Conservation (phyloP, 2,113 vertebrate species). For the Leptobrachium leishanense region DNA sequence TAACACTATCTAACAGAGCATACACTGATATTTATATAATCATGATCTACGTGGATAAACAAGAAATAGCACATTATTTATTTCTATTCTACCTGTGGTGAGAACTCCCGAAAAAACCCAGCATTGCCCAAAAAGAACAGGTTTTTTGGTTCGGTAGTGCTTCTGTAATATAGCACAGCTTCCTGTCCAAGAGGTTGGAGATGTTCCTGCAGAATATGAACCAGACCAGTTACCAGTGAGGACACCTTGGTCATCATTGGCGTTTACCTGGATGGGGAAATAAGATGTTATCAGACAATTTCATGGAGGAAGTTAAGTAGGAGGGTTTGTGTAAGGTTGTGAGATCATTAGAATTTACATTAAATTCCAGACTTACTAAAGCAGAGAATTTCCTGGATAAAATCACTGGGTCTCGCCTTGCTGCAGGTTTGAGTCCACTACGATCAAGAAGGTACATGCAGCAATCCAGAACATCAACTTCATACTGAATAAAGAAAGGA, state of each 20-base stretch:
- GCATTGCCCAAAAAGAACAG: slow-evolving; percentile 58
- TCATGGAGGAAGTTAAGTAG: too few relatives aligned
- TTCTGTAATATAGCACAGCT: slow-evolving; percentile 60
- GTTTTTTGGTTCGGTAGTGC: slow-evolving; percentile 51
- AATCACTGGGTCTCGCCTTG: slow-evolving; percentile 48
- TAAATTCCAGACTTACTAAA: slow-evolving; percentile 52
- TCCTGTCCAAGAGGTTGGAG: slow-evolving; percentile 60
- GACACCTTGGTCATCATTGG: slow-evolving; percentile 54
- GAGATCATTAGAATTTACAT: neutral
- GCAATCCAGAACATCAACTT: slow-evolving; percentile 52
- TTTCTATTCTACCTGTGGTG: slow-evolving; percentile 60
- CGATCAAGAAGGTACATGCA: slow-evolving; percentile 61
- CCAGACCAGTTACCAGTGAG: slow-evolving; percentile 63
- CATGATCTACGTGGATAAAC: too few relatives aligned
- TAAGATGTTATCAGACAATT: too few relatives aligned
- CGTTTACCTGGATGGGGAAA: slow-evolving; percentile 57
- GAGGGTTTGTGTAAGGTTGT: neutral
- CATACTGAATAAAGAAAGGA: slow-evolving; percentile 57
- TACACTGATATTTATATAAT: too few relatives aligned
- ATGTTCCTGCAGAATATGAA: slow-evolving; percentile 39
- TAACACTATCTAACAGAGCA: too few relatives aligned
- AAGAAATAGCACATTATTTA: neutral
- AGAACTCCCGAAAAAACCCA: slow-evolving; percentile 69
- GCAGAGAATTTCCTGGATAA: slow-evolving; percentile 64
- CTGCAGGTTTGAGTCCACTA: slow-evolving; percentile 45